These are phyloP conservation scores for Axinella damicornis DNA, from an alignment of 37 sponge, comb jelly and placozoan genomes.

Conservation along the genomic window DNA sequence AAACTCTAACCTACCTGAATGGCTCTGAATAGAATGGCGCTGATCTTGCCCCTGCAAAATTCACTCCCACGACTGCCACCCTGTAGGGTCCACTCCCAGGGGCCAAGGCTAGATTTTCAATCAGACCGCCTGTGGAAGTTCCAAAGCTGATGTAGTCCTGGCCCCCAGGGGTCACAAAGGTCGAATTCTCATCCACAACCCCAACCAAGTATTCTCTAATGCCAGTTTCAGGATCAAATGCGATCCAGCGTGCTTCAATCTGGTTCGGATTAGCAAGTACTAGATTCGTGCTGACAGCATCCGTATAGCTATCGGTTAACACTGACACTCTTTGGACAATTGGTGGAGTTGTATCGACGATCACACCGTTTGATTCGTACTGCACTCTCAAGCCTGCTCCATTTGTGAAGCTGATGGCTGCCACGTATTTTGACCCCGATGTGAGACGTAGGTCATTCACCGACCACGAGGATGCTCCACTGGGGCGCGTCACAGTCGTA, in stretches of 20 bases:
- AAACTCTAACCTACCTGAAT: constrained; percentile 61
- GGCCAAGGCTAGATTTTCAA: constrained; percentile 20
- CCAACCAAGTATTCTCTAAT: constrained; percentile 53
- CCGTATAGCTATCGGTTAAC: constrained; percentile 24
- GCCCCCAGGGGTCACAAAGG: constrained; percentile 6
- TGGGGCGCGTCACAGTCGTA: not conserved
- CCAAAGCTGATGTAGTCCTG: constrained; percentile 26
- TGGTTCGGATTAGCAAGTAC: constrained; percentile 20
- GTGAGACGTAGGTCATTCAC: constrained; percentile 15
- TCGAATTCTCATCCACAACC: constrained; percentile 30
- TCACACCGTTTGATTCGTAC: constrained; percentile 55
- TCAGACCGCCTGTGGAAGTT: constrained; percentile 12
- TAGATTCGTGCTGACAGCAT: not conserved
- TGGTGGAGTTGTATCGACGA: constrained; percentile 73
- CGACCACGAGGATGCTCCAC: not conserved
- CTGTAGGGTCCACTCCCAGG: constrained; percentile 36
- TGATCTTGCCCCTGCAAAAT: constrained; percentile 46
- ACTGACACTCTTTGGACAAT: constrained; percentile 35
- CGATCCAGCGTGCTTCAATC: constrained; percentile 67
- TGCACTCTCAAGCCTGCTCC: constrained; percentile 51
- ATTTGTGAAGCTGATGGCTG: constrained; percentile 48
- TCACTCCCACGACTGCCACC: constrained; percentile 65
- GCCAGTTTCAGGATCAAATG: constrained; percentile 52
- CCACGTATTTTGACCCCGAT: constrained; percentile 47
- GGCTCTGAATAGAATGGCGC: constrained; percentile 17